Percentiles rank a stretch among this genome's conserved stretches.
Conservation (phyloP, 1,140 invertebrate genomes). For the Pinna nobilis region DNA sequence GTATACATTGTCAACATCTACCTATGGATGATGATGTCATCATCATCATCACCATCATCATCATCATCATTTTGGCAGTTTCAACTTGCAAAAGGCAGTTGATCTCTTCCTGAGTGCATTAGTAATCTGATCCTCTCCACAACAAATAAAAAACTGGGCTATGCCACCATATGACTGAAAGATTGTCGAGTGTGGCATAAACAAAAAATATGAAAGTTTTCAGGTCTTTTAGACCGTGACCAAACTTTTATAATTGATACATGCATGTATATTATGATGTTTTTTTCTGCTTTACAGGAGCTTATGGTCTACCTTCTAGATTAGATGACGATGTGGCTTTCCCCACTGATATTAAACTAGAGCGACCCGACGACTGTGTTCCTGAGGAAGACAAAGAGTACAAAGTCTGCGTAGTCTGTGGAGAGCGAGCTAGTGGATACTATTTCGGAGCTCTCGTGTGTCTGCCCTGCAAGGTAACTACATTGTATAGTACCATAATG, state of each 20-base stretch:
- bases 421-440: slow-evolving; percentile 74
- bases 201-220: no score
- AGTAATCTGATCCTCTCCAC: no score
- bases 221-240: not conserved
- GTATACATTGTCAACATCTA: no score
- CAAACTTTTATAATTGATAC: not conserved
- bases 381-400: slow-evolving; percentile 51
- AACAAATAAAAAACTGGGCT: no score
- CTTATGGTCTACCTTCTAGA: slow-evolving; percentile 38
- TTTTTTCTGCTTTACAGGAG: slow-evolving; percentile 22
- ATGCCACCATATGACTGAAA: no score
- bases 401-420: slow-evolving; percentile 71
- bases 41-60: no score
- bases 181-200: no score
- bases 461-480: slow-evolving; percentile 74
- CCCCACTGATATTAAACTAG: slow-evolving; percentile 58
- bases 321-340: slow-evolving; percentile 59
- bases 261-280: not conserved
- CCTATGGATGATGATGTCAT: no score
- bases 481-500: not conserved
- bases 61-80: no score
- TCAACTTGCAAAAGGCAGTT: no score
- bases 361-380: slow-evolving; percentile 49
- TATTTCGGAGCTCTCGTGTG: slow-evolving; percentile 77
- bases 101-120: no score